Conservation (phyloP, 1,140 invertebrate genomes). For the Eupristina koningsbergeri region DNA sequence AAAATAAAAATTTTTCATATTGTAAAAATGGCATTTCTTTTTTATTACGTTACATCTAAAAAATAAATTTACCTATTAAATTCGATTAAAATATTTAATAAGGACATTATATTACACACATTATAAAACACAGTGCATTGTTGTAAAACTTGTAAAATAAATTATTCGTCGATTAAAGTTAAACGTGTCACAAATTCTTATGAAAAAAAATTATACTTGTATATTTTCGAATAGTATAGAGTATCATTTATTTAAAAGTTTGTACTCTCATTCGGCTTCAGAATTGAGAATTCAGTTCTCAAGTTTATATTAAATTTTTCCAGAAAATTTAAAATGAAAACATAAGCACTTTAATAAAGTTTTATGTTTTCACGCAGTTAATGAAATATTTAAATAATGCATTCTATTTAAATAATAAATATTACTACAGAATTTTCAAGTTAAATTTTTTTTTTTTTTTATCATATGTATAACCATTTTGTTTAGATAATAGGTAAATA, state of each 20-base stretch:
- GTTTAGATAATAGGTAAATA: neutral
- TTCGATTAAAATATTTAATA: neutral
- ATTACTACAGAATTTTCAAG: no score
- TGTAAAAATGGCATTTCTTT: neutral
- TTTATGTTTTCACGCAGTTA: no score
- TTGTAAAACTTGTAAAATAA: neutral
- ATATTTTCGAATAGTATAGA: neutral
- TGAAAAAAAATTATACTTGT: neutral
- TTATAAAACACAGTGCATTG: neutral
- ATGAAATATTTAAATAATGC: no score
- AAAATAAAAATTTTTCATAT: neutral
- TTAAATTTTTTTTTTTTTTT: no score
- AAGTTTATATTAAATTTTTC: neutral
- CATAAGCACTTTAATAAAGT: no score
- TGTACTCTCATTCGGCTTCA: neutral
- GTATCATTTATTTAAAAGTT: neutral
- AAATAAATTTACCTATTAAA: neutral
- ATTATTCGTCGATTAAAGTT: neutral
- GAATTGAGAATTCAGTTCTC: neutral
- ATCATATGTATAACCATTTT: neutral
- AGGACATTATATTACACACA: neutral
- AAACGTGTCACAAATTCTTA: neutral
- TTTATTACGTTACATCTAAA: neutral
- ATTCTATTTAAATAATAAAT: no score
- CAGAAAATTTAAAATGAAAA: neutral